A percentile compares a stretch with the other conserved stretches of the same genome.
phyloP scores from a whole-genome alignment of 2,797 vertebrate genomes.

The Oryzias dopingdopingensis region DNA sequence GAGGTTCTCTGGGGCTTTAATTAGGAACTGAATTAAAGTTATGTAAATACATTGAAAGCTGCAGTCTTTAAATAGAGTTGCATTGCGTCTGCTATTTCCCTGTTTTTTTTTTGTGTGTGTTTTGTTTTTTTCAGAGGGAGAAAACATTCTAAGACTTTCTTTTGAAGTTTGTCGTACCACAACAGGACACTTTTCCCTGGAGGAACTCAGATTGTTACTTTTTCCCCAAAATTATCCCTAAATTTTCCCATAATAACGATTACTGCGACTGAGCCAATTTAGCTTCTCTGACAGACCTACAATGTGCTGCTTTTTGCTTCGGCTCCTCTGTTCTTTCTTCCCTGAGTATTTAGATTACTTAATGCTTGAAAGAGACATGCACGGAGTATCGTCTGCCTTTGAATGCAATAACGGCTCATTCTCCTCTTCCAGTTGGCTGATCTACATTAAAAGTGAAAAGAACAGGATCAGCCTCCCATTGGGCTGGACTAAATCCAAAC shows the following conservation, averaged over 20 bases:
- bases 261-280: slow-evolving; percentile 29
- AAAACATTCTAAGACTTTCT: slow-evolving; percentile 59
- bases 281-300: slow-evolving; percentile 14
- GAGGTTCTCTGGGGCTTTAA: slow-evolving; percentile 77
- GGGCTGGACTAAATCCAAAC: slow-evolving; percentile 62
- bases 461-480: slow-evolving; percentile 51
- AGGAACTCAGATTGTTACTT: slow-evolving; percentile 59
- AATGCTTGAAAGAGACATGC: background rate
- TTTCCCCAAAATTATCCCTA: slow-evolving; percentile 36
- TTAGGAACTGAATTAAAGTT: slow-evolving; percentile 78
- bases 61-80: slow-evolving; percentile 69
- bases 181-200: slow-evolving; percentile 50
- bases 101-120: slow-evolving; percentile 11
- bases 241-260: slow-evolving; percentile 32
- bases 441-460: slow-evolving; percentile 50
- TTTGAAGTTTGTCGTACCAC: slow-evolving; percentile 74
- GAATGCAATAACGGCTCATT: slow-evolving; percentile 35
- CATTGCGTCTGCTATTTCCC: slow-evolving; percentile 58
- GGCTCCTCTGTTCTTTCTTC: background rate
- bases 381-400: slow-evolving; percentile 21
- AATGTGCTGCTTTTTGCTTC: slow-evolving; percentile 5
- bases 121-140: slow-evolving; percentile 29
- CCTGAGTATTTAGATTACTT: background rate
- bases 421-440: slow-evolving; percentile 33
- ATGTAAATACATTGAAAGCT: slow-evolving; percentile 74